Evolutionary conservation across 2,113 vertebrate species (phyloP).

Genomic region (Periophthalmodon schlosseri): DNA sequence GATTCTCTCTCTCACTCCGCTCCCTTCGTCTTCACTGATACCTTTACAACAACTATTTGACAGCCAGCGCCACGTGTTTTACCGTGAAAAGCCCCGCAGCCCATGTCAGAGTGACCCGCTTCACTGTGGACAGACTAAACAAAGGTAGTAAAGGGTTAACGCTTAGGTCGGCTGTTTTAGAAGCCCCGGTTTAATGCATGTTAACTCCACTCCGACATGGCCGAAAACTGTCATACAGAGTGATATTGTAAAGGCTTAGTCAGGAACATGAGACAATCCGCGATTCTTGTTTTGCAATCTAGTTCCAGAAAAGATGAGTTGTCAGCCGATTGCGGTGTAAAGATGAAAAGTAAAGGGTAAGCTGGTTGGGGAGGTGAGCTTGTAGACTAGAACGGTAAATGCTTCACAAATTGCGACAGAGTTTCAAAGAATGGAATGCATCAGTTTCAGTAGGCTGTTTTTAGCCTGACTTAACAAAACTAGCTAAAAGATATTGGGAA

Average conservation of each 20-base stretch:
- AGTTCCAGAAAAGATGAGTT: constrained; percentile 39
- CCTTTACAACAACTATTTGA: constrained; percentile 16
- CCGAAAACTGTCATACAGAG: constrained; percentile 41
- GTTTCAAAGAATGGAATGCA: not conserved
- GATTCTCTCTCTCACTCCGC: constrained; percentile 14
- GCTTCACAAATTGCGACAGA: not conserved
- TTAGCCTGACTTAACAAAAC: no score
- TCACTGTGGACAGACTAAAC: not conserved
- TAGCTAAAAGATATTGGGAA: no score
- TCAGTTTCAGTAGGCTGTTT: not conserved
- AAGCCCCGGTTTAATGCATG: constrained; percentile 48
- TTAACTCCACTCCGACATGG: constrained; percentile 41
- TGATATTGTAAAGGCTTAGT: constrained; percentile 34
- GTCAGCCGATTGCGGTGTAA: constrained; percentile 52
- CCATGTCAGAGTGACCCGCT: not conserved
- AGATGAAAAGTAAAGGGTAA: constrained; percentile 15
- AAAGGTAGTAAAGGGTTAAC: constrained; percentile 33
- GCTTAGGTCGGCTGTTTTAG: constrained; percentile 54
- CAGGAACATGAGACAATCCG: constrained; percentile 34
- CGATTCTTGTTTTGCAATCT: constrained; percentile 38
- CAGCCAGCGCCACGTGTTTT: not conserved
- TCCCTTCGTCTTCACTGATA: constrained; percentile 31
- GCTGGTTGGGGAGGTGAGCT: constrained; percentile 29
- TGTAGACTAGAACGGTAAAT: not conserved
- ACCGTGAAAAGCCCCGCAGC: constrained; percentile 20